Evolutionary conservation across 37 sponge, comb jelly and placozoan genomes (phyloP).

Genomic region (Dysidea cf. avara): DNA sequence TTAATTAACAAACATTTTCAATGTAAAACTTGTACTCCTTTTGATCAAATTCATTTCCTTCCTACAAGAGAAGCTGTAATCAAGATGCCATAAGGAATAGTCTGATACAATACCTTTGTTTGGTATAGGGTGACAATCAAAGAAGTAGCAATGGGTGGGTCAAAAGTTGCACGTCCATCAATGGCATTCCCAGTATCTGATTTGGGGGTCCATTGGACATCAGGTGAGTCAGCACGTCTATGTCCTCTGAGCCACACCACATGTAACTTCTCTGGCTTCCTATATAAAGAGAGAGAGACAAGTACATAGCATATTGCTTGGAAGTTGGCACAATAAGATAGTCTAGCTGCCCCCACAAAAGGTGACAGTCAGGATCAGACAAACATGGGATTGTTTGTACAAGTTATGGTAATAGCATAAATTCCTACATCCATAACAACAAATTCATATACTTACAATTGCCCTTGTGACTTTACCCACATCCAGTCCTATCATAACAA

Average conservation of each 20-base stretch:
- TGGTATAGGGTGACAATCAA: conserved; percentile 71
- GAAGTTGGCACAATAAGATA: no score
- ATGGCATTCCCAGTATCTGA: conserved; percentile 69
- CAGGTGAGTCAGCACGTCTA: conserved; percentile 44
- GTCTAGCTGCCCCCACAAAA: no score
- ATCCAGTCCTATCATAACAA: no score
- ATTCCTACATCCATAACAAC: no score
- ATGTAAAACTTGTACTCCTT: conserved; percentile 86
- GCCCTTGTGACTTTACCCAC: no score
- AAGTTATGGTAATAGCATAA: no score
- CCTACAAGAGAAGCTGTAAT: background rate
- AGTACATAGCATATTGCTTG: no score
- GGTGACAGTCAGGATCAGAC: no score
- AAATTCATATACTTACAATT: no score
- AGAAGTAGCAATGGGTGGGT: conserved; percentile 53
- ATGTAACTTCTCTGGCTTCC: conserved; percentile 68
- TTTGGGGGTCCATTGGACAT: conserved; percentile 40
- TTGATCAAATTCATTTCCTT: conserved; percentile 48
- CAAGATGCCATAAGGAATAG: background rate
- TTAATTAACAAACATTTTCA: conserved; percentile 55
- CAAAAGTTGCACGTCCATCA: conserved; percentile 52
- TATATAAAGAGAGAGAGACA: background rate
- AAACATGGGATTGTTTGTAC: no score
- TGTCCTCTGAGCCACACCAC: conserved; percentile 75
- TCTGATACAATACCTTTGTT: conserved; percentile 11